Percentiles rank a stretch among this genome's conserved stretches.
Conservation (phyloP, 2,888 invertebrate genomes). For the Graphium colonna region DNA sequence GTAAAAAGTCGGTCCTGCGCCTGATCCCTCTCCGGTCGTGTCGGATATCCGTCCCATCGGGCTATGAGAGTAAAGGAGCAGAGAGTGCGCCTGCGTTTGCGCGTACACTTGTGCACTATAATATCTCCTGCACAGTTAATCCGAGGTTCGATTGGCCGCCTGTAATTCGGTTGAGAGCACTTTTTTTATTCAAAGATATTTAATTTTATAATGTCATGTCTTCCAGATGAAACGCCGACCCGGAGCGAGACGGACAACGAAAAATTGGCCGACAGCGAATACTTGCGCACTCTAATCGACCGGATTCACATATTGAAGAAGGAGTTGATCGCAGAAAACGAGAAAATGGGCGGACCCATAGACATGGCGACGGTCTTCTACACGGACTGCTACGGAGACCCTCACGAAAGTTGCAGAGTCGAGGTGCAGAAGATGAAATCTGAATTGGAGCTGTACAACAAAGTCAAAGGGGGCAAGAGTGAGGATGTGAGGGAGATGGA, state of each 20-base stretch:
- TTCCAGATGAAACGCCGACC: constrained; percentile 41
- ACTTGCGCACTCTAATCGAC: constrained; percentile 80
- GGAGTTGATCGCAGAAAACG: constrained; percentile 80
- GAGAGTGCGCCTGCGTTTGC: too few relatives aligned
- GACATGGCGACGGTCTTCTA: constrained; percentile 79
- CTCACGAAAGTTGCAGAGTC: constrained; percentile 81
- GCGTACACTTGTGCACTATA: too few relatives aligned
- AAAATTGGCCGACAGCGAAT: constrained; percentile 64
- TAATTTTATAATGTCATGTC: too few relatives aligned
- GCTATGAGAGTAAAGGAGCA: too few relatives aligned
- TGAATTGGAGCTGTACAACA: constrained; percentile 85
- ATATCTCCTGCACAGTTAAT: too few relatives aligned
- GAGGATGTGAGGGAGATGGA: constrained; percentile 56
- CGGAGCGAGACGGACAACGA: constrained; percentile 72
- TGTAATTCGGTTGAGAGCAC: too few relatives aligned
- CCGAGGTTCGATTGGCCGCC: too few relatives aligned
- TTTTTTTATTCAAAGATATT: too few relatives aligned
- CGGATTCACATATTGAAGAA: constrained; percentile 83
- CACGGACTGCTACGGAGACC: constrained; percentile 56
- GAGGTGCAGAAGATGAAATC: constrained; percentile 82
- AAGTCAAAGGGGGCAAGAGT: constrained; percentile 27
- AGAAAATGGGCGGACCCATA: constrained; percentile 79
- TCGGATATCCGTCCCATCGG: too few relatives aligned
- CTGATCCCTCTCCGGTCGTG: too few relatives aligned
- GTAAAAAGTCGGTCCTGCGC: too few relatives aligned